Conservation (phyloP, 2,113 vertebrate species). For the Grallaria varia region DNA sequence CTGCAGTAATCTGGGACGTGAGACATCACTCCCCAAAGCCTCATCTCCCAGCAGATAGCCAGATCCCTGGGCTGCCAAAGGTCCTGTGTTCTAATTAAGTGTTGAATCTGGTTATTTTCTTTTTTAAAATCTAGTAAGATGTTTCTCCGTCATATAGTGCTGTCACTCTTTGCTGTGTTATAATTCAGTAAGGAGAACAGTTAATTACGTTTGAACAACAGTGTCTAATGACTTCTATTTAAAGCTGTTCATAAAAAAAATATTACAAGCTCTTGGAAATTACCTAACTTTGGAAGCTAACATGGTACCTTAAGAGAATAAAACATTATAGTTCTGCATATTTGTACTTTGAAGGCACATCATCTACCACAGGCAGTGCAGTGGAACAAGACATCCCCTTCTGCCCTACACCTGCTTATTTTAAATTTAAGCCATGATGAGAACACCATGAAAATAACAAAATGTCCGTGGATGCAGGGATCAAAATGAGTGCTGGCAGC, state of each 20-base stretch:
- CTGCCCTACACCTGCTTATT: neutral
- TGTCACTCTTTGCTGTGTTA: neutral
- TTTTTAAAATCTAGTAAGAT: neutral
- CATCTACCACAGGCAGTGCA: neutral
- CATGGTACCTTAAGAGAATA: neutral
- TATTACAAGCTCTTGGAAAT: slow-evolving; percentile 3
- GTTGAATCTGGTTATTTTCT: slow-evolving; percentile 11
- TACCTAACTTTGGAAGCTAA: neutral
- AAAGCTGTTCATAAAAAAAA: slow-evolving; percentile 51
- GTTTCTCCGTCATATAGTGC: neutral
- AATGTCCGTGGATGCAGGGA: neutral
- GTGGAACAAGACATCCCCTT: neutral
- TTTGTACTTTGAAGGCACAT: rapidly evolving
- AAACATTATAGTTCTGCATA: neutral
- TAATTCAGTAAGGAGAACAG: slow-evolving; percentile 58
- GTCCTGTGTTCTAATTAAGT: slow-evolving; percentile 49
- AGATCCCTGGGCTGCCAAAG: slow-evolving; percentile 11
- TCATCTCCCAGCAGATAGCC: neutral
- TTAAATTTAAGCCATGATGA: neutral
- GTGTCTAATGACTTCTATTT: slow-evolving; percentile 59
- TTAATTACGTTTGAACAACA: slow-evolving; percentile 68
- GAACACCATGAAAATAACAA: neutral
- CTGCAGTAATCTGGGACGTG: neutral
- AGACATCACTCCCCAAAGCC: neutral
- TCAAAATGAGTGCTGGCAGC: neutral